These are phyloP conservation scores for Hyperoplus lanceolatus DNA, from an alignment of 2,797 vertebrate species.

Conservation along the genomic window DNA sequence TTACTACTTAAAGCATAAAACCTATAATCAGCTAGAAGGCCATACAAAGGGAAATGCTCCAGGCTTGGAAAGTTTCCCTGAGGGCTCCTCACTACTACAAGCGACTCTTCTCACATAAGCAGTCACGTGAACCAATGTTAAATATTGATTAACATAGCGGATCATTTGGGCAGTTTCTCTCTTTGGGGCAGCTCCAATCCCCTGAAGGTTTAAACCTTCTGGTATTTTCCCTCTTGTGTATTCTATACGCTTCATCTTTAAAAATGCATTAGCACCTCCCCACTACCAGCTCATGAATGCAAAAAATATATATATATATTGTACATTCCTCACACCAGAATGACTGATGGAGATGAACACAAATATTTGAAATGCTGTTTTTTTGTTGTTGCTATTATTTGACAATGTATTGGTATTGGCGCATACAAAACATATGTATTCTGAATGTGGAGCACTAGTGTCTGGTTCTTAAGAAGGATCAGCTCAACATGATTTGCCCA, in stretches of 20 bases:
- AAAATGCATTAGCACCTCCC: constrained; percentile 62
- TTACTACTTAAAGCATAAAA: not conserved
- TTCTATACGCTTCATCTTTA: constrained; percentile 56
- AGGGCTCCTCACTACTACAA: not conserved
- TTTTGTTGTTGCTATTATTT: not conserved
- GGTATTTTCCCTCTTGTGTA: constrained; percentile 27
- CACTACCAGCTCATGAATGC: constrained; percentile 48
- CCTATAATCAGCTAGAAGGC: not conserved
- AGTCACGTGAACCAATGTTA: not conserved
- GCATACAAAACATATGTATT: constrained; percentile 4
- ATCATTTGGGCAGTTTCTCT: constrained; percentile 21
- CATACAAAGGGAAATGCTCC: no score
- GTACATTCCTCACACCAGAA: not conserved
- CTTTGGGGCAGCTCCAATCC: not conserved
- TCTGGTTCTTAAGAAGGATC: constrained; percentile 18
- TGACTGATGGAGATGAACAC: constrained; percentile 21
- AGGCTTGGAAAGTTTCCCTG: not conserved
- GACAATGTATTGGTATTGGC: constrained; percentile 12
- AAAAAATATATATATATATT: constrained; percentile 29
- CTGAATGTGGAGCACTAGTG: not conserved
- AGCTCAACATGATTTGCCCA: constrained; percentile 17
- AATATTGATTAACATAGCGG: constrained; percentile 20
- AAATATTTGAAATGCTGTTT: constrained; percentile 1
- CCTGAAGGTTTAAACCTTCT: constrained; percentile 18
- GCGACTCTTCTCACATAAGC: not conserved